phyloP scores from a whole-genome alignment of 2,888 invertebrate genomes.

The Macrosiphum euphorbiae region DNA sequence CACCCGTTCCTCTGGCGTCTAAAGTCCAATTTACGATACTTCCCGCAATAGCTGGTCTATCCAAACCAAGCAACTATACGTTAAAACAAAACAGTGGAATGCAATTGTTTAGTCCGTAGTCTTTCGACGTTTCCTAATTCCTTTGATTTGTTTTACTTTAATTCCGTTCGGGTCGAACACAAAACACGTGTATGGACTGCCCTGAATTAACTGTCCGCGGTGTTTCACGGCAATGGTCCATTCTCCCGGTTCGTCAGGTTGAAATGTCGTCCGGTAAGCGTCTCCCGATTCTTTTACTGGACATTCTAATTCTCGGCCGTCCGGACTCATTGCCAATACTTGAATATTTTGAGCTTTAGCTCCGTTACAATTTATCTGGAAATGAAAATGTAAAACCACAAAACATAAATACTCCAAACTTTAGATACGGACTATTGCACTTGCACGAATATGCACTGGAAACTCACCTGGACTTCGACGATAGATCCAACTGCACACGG shows the following conservation, averaged over 20 bases:
- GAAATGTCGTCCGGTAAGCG: conserved; percentile 95
- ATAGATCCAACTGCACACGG: conserved; percentile 95
- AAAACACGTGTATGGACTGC: conserved; percentile 96
- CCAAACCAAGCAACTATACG: conserved; percentile 78
- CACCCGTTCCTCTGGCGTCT: conserved; percentile 83
- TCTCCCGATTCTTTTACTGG: conserved; percentile 89
- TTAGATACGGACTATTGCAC: too few species aligned
- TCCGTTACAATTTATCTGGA: conserved; percentile 75
- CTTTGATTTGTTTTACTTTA: conserved; percentile 72
- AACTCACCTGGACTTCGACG: conserved; percentile 88
- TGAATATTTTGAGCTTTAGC: conserved; percentile 83
- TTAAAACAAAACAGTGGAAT: neutral
- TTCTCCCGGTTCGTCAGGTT: conserved; percentile 96
- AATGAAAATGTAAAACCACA: neutral
- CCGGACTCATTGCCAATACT: conserved; percentile 93
- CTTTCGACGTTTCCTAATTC: neutral
- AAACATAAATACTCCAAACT: neutral
- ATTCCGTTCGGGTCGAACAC: conserved; percentile 95
- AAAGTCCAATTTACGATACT: conserved; percentile 88
- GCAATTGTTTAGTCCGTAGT: neutral
- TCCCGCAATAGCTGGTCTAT: conserved; percentile 83
- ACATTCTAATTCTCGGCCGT: conserved; percentile 84
- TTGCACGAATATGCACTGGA: neutral
- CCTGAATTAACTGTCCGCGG: conserved; percentile 94
- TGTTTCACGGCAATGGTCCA: conserved; percentile 97